Evolutionary conservation across 2,113 vertebrate genomes (phyloP), one percentile per base, ranked within the genome.

Genomic region (Todiramphus saurophagus): DNA sequence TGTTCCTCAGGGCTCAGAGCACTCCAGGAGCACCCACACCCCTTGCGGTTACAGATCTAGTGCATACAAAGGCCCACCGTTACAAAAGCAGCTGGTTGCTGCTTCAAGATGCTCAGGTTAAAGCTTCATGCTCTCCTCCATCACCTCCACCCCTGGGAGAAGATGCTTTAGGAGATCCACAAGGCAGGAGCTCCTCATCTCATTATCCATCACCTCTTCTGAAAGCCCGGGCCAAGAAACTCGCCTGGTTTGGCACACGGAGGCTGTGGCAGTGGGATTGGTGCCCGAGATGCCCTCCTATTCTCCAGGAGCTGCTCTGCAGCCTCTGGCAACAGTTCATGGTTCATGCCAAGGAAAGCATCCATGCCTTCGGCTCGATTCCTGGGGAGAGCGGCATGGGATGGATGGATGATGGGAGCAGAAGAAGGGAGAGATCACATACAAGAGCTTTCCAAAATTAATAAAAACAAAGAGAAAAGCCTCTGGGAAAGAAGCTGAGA

Each of bases 381-480:
- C 90, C 94, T 39, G 7, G 70, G 51, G 43, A 7, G 28, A 62
- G 76, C 74, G 30, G 67, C 73, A 53, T 2, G 0, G 70, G 46
- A 46, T 46, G 44, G 20, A 59, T 5, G 8, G 77, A 77, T 44
- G 73, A 81, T 20, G 69, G 64, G 55, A 96, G 73, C n/a, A 27
- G 48, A 48, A 84, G 66, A 83, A 88, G 58, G 53, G 60, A 24
- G 16, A 75, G 60, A 93, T 60, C 6, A 2, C 51, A 39, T 24
- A 27, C 1, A 4, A n/a, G 60, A 93, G 79, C 72, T 87, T 95
- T 87, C 80, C 86, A 80, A 96, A 91, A 95, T 97, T 89, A 94
- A 43, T 8, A 37, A 92, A 98, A 95, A 41, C 82, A 68, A 97
- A 95, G 72, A 97, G 78, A 75, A 48, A 58, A 74, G 93, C 92